These are phyloP conservation scores for Zosterops hypoxanthus DNA, from an alignment of 2,113 vertebrate species.

Conservation along the genomic window DNA sequence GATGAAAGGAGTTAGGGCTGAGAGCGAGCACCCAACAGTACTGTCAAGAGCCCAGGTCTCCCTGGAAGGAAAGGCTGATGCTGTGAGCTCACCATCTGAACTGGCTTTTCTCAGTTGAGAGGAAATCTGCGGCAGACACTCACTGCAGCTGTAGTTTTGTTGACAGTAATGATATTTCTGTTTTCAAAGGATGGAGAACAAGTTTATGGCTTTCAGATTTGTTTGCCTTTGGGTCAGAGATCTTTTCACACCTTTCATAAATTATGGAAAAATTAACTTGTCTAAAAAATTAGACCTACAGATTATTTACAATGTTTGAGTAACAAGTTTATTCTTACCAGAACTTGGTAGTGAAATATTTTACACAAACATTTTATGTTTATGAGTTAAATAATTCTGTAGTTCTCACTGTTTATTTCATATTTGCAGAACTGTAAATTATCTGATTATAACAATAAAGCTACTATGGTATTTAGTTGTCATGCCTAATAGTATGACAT, in stretches of 20 bases:
- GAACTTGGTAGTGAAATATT: background rate
- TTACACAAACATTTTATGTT: background rate
- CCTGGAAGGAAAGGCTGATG: background rate
- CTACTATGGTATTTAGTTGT: background rate
- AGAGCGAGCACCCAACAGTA: fast-evolving
- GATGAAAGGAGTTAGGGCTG: background rate
- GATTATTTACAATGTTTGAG: background rate
- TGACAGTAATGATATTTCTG: slow-evolving; percentile 36
- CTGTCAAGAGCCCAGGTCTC: background rate
- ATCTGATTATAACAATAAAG: background rate
- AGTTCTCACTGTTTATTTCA: background rate
- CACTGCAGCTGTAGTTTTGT: background rate
- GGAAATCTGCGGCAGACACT: background rate
- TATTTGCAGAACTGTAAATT: slow-evolving; percentile 5
- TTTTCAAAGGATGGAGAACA: slow-evolving; percentile 32
- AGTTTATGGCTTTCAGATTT: slow-evolving; percentile 9
- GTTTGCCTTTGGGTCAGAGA: background rate
- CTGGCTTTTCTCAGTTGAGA: background rate
- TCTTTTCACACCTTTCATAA: background rate
- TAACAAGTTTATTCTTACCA: slow-evolving; percentile 4
- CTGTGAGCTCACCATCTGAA: background rate
- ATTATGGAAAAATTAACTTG: background rate
- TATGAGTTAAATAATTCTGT: background rate
- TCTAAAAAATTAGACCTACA: background rate
- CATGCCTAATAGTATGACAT: background rate